A percentile compares a stretch with the other conserved stretches of the same genome.
These are phyloP conservation scores for Platorchestia sp. DNA, from an alignment of 1,140 invertebrate genomes.

Conservation along the genomic window DNA sequence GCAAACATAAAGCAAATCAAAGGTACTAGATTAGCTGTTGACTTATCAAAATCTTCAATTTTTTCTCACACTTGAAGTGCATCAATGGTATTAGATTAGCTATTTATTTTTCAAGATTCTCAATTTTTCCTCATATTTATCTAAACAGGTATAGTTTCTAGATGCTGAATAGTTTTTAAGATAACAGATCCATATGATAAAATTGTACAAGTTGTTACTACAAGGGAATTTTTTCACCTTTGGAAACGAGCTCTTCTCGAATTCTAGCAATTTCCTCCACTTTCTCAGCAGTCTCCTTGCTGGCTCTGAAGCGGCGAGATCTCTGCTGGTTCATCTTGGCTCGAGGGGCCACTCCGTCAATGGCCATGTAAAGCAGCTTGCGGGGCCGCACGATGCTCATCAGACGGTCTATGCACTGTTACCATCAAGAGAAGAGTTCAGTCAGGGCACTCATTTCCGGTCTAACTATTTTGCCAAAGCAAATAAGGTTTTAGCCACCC, in stretches of 20 bases:
- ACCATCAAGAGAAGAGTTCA: neutral
- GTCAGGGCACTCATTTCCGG: neutral
- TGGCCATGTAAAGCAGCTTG: slow-evolving; percentile 98
- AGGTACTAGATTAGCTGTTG: neutral
- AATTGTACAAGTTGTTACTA: neutral
- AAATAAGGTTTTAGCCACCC: no score
- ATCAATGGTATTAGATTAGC: no score
- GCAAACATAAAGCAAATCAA: neutral
- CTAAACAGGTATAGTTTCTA: no score
- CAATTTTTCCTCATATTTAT: no score
- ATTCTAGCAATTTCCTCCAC: slow-evolving; percentile 86
- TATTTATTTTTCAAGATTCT: no score
- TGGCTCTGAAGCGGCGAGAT: slow-evolving; percentile 94
- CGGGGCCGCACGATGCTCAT: slow-evolving; percentile 96
- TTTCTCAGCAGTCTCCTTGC: slow-evolving; percentile 95
- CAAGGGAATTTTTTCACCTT: slow-evolving; percentile 57
- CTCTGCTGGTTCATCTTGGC: slow-evolving; percentile 99
- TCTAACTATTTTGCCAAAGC: no score
- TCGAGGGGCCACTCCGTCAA: slow-evolving; percentile 85
- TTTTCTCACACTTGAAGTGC: no score
- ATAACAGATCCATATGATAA: no score
- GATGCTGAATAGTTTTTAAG: no score
- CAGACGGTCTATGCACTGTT: slow-evolving; percentile 90
- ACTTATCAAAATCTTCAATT: no score
- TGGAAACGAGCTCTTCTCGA: slow-evolving; percentile 71